A percentile compares a stretch with the other conserved stretches of the same genome.
These are phyloP conservation scores for Xenus cinereus DNA, from an alignment of 2,113 vertebrate species.

Conservation along the genomic window DNA sequence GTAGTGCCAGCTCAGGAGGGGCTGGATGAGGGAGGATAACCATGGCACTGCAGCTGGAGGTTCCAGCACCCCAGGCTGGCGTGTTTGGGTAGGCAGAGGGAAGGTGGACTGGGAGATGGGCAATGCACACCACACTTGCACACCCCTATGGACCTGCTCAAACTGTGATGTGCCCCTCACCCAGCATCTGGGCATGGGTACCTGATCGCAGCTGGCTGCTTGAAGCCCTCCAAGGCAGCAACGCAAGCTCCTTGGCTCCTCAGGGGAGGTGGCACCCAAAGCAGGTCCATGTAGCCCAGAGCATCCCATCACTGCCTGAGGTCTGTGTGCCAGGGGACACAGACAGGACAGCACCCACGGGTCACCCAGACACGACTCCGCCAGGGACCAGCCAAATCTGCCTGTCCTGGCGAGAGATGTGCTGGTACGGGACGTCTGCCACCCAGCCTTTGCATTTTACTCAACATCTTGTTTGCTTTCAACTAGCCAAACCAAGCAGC, in stretches of 20 bases:
- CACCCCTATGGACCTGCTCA: too few relatives aligned
- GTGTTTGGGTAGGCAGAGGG: background rate
- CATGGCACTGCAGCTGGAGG: background rate
- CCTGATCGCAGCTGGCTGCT: background rate
- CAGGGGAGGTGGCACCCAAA: background rate
- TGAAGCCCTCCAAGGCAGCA: background rate
- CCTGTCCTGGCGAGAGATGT: rapidly evolving
- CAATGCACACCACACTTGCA: background rate
- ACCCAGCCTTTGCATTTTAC: rapidly evolving
- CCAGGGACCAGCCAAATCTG: background rate
- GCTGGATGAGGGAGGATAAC: background rate
- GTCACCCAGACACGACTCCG: rapidly evolving
- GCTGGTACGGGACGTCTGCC: rapidly evolving
- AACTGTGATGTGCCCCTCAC: background rate
- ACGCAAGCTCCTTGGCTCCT: rapidly evolving
- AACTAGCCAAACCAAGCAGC: rapidly evolving
- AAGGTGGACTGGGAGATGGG: background rate
- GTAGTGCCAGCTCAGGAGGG: background rate
- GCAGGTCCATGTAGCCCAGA: rapidly evolving
- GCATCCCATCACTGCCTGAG: background rate
- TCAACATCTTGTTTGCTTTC: background rate
- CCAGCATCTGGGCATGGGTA: background rate
- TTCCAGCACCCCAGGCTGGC: rapidly evolving
- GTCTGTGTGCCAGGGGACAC: background rate
- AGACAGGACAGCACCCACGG: background rate